Evolutionary conservation across 2,113 vertebrate genomes (phyloP), one percentile per base, ranked within the genome.

Genomic region (Bos indicus): DNA sequence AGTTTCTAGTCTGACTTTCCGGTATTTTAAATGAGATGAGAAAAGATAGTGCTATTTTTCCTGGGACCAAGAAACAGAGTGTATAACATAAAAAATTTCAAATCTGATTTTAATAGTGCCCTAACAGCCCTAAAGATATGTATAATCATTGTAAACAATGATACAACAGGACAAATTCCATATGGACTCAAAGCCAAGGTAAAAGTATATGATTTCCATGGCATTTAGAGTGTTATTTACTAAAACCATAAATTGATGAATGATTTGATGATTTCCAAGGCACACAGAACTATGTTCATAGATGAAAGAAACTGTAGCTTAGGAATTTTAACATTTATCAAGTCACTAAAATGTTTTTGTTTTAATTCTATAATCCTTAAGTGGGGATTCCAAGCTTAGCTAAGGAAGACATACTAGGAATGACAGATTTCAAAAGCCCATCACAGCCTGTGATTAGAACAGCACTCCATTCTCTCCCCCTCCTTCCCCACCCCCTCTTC

Each of bases 351-450:
- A 33, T 25, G 3, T 54, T 74, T 82, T 94, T 48, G n/a, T 86
- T 80, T 80, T 94, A 15, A 25, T 77, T 77, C 13, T 48, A 48
- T 83, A 14, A 12, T 88, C 48, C 81, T n/a, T 40, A 88, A 89
- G 0, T 26, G 52, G 5, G 25, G 19, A 92, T 57, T 40, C 12
- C 21, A 81, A 52, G 5, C 80, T 59, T 90, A 57, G 56, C 9
- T 94, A 23, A 36, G n/a, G 28, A 26, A 82, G 43, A 74, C 28
- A 19, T 67, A 12, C 12, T 28, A 12, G 48, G 28, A 83, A 62
- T 71, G n/a, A 84, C 46, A 85, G 93, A 96, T 88, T 67, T 81
- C 10, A 52, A 96, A 98, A 83, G 15, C 16, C 30, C 78, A 62
- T 90, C 1, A 13, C 2, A 78, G 36, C 52, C 1, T 0, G 0